Conservation (phyloP, 2,888 invertebrate species). For the Cheilosia pagana region DNA sequence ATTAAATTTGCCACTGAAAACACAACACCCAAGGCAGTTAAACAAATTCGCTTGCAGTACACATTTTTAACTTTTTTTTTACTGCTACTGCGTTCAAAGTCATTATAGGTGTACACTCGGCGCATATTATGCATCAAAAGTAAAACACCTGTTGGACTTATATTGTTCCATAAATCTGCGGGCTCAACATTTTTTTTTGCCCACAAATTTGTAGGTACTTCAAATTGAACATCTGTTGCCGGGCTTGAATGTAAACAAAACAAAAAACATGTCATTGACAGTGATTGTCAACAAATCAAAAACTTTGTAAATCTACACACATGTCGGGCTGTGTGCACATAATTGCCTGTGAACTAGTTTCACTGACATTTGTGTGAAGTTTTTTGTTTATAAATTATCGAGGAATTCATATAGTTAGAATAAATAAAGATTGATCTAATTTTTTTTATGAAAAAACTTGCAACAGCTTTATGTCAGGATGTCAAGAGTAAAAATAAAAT, state of each 20-base stretch:
- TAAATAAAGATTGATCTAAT: background rate
- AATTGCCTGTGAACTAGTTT: background rate
- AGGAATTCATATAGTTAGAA: background rate
- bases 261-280: slow-evolving; percentile 39
- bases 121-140: slow-evolving; percentile 11
- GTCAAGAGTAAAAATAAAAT: background rate
- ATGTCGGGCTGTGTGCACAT: background rate
- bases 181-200: background rate
- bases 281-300: slow-evolving; percentile 46
- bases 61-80: background rate
- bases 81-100: background rate
- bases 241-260: slow-evolving; percentile 27
- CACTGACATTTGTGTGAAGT: background rate
- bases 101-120: background rate
- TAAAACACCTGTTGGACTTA: slow-evolving; percentile 11
- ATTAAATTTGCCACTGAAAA: background rate
- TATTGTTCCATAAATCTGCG: background rate
- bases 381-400: background rate
- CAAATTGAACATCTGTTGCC: background rate
- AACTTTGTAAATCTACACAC: background rate
- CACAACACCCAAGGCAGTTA: background rate
- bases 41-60: background rate
- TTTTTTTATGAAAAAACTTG: background rate
- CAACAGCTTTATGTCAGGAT: background rate
- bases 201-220: background rate